Evolutionary conservation across 2,113 vertebrate genomes (phyloP).

Genomic region (Cynoglossus semilaevis): DNA sequence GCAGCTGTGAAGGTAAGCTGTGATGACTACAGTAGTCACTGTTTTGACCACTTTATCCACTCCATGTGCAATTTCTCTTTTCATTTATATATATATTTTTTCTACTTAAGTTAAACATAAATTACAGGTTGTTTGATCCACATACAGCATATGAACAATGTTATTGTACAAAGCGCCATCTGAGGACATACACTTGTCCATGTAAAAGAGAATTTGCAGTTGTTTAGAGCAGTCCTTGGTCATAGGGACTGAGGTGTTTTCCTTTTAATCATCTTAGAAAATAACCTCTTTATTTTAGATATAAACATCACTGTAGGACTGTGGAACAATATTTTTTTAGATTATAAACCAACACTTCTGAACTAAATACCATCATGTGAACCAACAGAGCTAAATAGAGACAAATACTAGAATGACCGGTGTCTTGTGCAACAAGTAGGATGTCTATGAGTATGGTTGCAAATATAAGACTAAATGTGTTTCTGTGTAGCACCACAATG

Average conservation of each 20-base stretch:
- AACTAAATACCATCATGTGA: background rate
- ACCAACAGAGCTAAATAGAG: conserved; percentile 12
- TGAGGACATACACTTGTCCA: conserved; percentile 66
- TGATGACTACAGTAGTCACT: conserved; percentile 42
- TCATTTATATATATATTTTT: conserved; percentile 35
- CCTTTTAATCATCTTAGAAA: conserved; percentile 71
- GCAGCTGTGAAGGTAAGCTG: conserved; percentile 46
- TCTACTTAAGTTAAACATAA: conserved; percentile 80
- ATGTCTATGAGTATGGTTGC: conserved; percentile 29
- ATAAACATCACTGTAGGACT: conserved; percentile 18
- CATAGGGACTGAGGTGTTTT: conserved; percentile 74
- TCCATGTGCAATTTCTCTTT: conserved; percentile 64
- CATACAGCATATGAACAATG: conserved; percentile 69
- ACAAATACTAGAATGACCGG: conserved; percentile 20
- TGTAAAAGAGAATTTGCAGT: conserved; percentile 63
- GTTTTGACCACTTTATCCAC: conserved; percentile 49
- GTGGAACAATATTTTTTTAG: too few relatives aligned
- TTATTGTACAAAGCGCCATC: conserved; percentile 81
- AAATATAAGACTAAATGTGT: conserved; percentile 32
- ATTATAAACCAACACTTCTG: too few relatives aligned
- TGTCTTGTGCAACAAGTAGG: conserved; percentile 44
- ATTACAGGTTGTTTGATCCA: conserved; percentile 75
- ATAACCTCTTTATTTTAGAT: conserved; percentile 30
- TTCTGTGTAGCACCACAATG: conserved; percentile 56
- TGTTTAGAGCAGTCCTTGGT: conserved; percentile 77